Evolutionary conservation across 1,140 invertebrate genomes (phyloP).

Genomic region (Schmidtea mediterranea): DNA sequence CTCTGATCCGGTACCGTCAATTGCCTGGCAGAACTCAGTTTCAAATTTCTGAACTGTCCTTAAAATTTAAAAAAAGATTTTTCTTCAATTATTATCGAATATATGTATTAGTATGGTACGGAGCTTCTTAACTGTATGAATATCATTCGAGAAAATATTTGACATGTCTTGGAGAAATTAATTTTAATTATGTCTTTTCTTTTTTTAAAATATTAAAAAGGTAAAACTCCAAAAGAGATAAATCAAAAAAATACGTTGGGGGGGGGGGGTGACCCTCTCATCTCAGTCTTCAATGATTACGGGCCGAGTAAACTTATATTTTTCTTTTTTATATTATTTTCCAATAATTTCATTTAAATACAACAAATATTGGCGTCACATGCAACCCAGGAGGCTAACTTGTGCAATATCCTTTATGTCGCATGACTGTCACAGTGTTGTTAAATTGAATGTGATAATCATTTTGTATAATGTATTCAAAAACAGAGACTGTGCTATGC

Average conservation of each 20-base stretch:
- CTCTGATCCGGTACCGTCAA: conserved; percentile 67
- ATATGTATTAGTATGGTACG: background rate
- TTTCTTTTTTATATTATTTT: background rate
- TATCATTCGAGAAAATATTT: background rate
- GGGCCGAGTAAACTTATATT: background rate
- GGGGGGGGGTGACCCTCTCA: background rate
- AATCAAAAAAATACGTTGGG: no score
- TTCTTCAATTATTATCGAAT: background rate
- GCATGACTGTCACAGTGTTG: no score
- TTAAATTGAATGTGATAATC: no score
- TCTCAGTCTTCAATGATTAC: background rate
- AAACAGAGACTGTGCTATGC: no score
- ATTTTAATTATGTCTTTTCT: background rate
- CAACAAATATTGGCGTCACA: background rate
- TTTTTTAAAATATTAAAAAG: no score
- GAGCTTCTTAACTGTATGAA: background rate
- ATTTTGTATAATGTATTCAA: no score
- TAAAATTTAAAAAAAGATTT: conserved; percentile 14
- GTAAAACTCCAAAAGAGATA: no score
- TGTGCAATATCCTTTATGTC: no score
- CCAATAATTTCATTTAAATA: background rate
- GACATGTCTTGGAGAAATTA: background rate
- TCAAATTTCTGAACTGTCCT: conserved; percentile 96
- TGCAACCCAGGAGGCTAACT: no score
- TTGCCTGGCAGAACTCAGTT: conserved; percentile 85